Evolutionary conservation across 2,888 invertebrate species (phyloP).

Genomic region (Melanostoma mellinum): DNA sequence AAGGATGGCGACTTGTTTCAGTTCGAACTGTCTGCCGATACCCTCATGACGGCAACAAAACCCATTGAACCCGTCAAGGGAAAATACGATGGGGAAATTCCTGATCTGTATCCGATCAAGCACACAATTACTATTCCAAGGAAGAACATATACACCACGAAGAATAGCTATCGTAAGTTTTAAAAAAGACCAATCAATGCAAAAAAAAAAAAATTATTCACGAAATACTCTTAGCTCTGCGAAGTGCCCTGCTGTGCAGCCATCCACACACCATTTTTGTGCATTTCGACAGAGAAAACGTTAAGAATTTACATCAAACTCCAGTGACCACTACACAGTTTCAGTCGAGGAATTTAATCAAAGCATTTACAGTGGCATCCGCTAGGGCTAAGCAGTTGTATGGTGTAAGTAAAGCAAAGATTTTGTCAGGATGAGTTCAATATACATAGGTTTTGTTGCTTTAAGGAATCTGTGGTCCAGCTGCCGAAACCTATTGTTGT

Average conservation of each 20-base stretch:
- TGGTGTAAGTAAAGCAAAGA: slow-evolving; percentile 12
- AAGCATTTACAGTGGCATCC: slow-evolving; percentile 90
- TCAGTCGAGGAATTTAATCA: slow-evolving; percentile 87
- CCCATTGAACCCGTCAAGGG: slow-evolving; percentile 84
- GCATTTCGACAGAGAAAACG: slow-evolving; percentile 86
- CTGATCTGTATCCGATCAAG: slow-evolving; percentile 89
- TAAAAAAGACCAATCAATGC: no score
- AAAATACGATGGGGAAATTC: slow-evolving; percentile 84
- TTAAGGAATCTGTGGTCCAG: slow-evolving; percentile 73
- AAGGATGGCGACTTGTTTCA: slow-evolving; percentile 86
- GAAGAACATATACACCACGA: slow-evolving; percentile 85
- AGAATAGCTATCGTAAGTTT: slow-evolving; percentile 88
- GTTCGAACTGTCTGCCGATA: slow-evolving; percentile 86
- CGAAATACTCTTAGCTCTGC: slow-evolving; percentile 74
- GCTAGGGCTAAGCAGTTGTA: slow-evolving; percentile 86
- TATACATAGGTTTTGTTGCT: not conserved
- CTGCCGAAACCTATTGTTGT: slow-evolving; percentile 90
- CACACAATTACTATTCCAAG: slow-evolving; percentile 84
- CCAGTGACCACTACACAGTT: slow-evolving; percentile 87
- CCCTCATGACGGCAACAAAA: slow-evolving; percentile 85
- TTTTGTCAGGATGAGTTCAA: no score
- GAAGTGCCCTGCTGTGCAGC: slow-evolving; percentile 69
- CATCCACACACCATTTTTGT: slow-evolving; percentile 90
- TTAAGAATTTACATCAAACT: slow-evolving; percentile 87
- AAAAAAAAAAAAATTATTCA: no score